Base-by-base conservation (phyloP, 2,888 invertebrate genomes). In the Apotomis turbidana region DNA sequence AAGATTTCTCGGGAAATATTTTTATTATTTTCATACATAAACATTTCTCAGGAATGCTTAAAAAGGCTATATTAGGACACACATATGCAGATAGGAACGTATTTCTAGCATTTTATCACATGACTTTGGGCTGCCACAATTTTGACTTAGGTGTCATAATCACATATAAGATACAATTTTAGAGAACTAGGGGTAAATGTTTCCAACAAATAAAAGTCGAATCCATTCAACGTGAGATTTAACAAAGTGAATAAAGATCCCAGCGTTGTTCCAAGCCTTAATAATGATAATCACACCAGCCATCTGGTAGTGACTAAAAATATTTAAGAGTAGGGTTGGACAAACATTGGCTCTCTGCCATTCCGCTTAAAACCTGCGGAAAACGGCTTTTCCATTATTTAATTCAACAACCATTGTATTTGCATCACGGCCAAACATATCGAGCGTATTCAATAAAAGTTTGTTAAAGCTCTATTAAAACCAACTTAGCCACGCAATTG, bases 391-490 rank as follows among this genome's bases (percentile, higher is more conserved):
- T 88, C 88, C 87, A 89, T 88, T 89, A 88, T 90, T 90, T 90
- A 90, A 90, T 90, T 91, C 89, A 89, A 90, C 89, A 90, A 89
- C 86, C 86, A 82, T 85, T 81, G 86, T 85, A 88, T 88, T 89
- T 89, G 89, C 80, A 85, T 85, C 85, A 83, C 84, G 84, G 88
- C 89, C 88, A 88, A 88, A 87, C 85, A 87, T 86, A 87, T 85
- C 82, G 84, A 82, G 80, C 79, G 76, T 76, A 75, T 80, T 80
- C 81, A 78, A 81, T 82, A 80, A 81, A 81, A 80, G 77, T 80
- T 78, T 80, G 78, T 75, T 73, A 67, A 74, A 71, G 73, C 71
- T 51, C 70, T 68, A 74, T 75, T 74, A 74, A 74, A 74, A 63
- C 72, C 62, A 66, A 72, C 54, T 72, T 68, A 46, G 52, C 44